Base-by-base conservation (phyloP, 2,113 vertebrate species). In the Chaenocephalus aceratus region DNA sequence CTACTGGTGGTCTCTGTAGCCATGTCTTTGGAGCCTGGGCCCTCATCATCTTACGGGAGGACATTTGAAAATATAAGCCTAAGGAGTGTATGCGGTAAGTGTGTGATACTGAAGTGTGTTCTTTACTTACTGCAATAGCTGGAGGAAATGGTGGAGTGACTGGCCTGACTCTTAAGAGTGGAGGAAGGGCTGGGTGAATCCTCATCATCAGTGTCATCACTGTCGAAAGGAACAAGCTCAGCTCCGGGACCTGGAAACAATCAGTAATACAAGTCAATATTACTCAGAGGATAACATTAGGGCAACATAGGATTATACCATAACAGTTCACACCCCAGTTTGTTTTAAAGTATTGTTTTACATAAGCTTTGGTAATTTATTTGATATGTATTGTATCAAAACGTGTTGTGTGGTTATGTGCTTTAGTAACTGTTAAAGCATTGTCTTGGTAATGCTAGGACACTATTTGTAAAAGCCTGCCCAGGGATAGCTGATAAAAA, bases 181-280 rank as follows among this genome's bases (percentile, higher is more conserved):
- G 98, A 97, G 0, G 98, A 99, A 14, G 98, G 98, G 36, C 98
- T 99, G 14, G 98, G 98, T 0, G 98, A 99, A 46, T 98, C 98
- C 81, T 99, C 98, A 0, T 99, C 98, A 0, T 99, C 98, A 0
- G 97, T 98, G 87, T 97, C 97, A 2, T 99, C 98, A 0, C 98
- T 99, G 89, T 99, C 98, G 6, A 99, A 99, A 1, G 98, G 98
- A 78, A 98, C 96, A 63, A 99, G 84, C 86, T 99, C 97, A 18
- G 95, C 92, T 66, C 94, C 95, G 0, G 92, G 49, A 0, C 91
- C 91, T 92, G 59, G 0, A 70, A 57, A 68, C 10, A 51, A 60
- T 21, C 5, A 68, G 21, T 23, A 6, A 3, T 8, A 30, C 9
- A 61, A 53, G 41, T 26, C 13, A 6, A 5, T 11, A 9, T 53